Evolutionary conservation across 2,113 vertebrate genomes (phyloP), one percentile per base, ranked within the genome.

Genomic region (Chiloscyllium plagiosum): DNA sequence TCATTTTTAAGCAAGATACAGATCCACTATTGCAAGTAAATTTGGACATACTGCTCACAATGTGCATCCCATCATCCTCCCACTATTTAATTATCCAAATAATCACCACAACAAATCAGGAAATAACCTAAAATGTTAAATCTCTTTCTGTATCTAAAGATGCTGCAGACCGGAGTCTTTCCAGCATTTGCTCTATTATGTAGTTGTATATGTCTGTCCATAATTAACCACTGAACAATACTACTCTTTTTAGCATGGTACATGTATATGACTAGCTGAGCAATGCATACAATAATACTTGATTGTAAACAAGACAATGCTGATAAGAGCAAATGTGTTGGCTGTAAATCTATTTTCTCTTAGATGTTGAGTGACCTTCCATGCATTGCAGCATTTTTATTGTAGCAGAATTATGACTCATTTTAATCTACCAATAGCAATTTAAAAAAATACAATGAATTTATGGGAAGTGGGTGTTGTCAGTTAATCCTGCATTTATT

Each of bases 361-460:
- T 50, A 89, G 26, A 89, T 56, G 22, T 47, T 89, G 86, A 89
- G 47, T 56, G 22, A 85, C 83, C n/a, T 15, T 13, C 50, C 50
- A 47, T 87, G 85, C 85, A 87, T 87, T 87, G 50, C 47, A 87
- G 42, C 20, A 87, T 87, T 87, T 87, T 42, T 87, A 50, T 50
- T 87, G 37, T 47, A 87, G 47, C 0, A 33, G 72, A 76, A 33
- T 33, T 76, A 29, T 12, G 26, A 76, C 26, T 76, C 72, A 76
- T 12, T 10, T 76, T 76, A 76, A 47, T 47, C 42, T 47, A 47
- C 0, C 42, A 47, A 47, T 47, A 47, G 42, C 42, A 47, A 47
- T 47, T 47, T 47, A 47, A 47, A 47, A 47, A 47, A 47, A 47
- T 47, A 47, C 42, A 47, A 47, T 47, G 42, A 47, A 47, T 47